Base-by-base conservation (phyloP, 2,888 invertebrate species). In the Patella ulyssiponensis region DNA sequence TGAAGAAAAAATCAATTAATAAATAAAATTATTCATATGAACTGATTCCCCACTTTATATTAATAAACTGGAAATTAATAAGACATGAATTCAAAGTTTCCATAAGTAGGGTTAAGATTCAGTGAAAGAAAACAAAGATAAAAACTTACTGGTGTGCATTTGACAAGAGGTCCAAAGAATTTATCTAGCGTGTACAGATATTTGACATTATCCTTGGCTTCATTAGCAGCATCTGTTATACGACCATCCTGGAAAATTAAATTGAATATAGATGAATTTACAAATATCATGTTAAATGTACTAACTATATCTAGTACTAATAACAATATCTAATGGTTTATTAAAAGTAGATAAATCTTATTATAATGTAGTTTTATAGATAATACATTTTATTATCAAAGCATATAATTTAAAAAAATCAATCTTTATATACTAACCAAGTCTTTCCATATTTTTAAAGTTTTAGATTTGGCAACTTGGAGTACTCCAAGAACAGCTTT, bases 131-230 rank as follows among this genome's bases (percentile, higher is more conserved):
- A n/a, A 33, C 15, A 75, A 20, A 64, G 20, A 15, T 12, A 23
- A 27, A 33, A 23, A 91, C 92, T 92, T 91, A 96, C 97, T 4
- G 98, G 98, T 92, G 97, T 96, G 89, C 97, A 97, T 80, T 98
- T 93, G 90, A 97, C 97, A 27, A 98, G 93, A 0, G 97, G 96
- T 89, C 98, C 98, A 86, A 98, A 98, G 89, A 97, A 97, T 86
- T 96, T 96, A 91, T 98, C 98, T 93, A 98, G 94, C 0, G 97
- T 96, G 90, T 96, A 96, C 78, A 98, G 96, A 87, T 97, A 98
- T 90, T 97, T 98, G 0, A 98, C 97, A 89, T 98, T 98, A 91
- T 98, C 98, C 85, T 96, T 96, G 0, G 98, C 97, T 91, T 98
- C 98, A 89, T 97, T 98, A 91, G 97, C 97, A 88, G 97, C 97